These are phyloP conservation scores for Oscheius sp. DNA, from an alignment of 2,888 invertebrate genomes.

Conservation along the genomic window DNA sequence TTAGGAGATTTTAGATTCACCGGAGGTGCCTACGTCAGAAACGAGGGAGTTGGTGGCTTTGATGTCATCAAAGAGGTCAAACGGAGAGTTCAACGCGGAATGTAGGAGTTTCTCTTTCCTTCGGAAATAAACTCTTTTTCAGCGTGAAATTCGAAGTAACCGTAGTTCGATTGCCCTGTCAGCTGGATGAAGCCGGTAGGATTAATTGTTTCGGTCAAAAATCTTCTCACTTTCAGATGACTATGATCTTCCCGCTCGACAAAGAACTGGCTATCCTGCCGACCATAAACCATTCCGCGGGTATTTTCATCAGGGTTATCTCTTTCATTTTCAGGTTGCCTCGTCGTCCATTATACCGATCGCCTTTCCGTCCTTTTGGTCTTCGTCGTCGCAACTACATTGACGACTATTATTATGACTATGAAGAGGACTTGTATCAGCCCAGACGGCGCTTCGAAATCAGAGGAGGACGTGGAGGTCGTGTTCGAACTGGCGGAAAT, in stretches of 20 bases:
- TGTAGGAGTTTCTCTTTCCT: neutral
- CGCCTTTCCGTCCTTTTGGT: constrained; percentile 18
- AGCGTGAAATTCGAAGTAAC: constrained; percentile 61
- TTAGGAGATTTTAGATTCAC: constrained; percentile 29
- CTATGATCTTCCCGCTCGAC: neutral
- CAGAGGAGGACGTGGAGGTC: neutral
- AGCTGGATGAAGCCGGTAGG: constrained; percentile 8
- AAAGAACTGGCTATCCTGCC: constrained; percentile 7
- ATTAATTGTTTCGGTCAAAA: neutral
- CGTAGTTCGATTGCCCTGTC: constrained; percentile 55
- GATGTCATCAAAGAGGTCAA: constrained; percentile 66
- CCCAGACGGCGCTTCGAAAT: constrained; percentile 20
- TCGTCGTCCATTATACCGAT: constrained; percentile 8
- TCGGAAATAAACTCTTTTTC: constrained; percentile 2
- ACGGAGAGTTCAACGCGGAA: constrained; percentile 56
- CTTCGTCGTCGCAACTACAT: constrained; percentile 22
- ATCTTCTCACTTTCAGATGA: neutral
- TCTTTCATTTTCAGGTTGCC: neutral
- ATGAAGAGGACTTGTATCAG: constrained; percentile 34
- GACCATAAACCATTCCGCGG: constrained; percentile 7
- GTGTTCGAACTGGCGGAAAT: constrained; percentile 1
- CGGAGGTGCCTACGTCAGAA: constrained; percentile 49
- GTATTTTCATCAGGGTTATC: neutral
- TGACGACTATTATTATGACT: constrained; percentile 42
- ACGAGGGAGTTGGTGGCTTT: constrained; percentile 50